Conservation (phyloP, 1,140 invertebrate genomes). For the Arion vulgaris region DNA sequence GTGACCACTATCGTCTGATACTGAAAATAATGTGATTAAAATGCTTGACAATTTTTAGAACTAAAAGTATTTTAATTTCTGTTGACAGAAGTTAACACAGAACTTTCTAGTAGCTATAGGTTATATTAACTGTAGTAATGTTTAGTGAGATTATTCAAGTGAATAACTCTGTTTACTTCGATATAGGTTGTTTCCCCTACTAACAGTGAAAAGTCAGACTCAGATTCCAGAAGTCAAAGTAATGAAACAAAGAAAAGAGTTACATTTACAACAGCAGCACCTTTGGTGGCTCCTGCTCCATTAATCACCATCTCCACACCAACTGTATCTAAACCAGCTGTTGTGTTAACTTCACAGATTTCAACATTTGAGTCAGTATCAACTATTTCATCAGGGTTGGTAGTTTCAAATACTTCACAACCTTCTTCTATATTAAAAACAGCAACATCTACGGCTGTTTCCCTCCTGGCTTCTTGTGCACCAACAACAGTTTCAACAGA, state of each 20-base stretch:
- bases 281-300: neutral
- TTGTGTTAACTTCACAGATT: neutral
- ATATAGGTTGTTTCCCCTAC: conserved; percentile 31
- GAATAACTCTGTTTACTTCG: neutral
- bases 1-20: too few relatives aligned
- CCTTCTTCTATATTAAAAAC: conserved; percentile 11
- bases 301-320: neutral
- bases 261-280: conserved; percentile 23
- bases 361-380: neutral
- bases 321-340: neutral
- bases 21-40: too few relatives aligned
- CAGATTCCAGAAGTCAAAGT: neutral
- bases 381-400: neutral
- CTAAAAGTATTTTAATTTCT: neutral
- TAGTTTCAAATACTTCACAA: neutral
- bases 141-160: neutral
- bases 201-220: conserved; percentile 37
- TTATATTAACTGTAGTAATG: neutral
- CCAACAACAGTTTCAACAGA: neutral
- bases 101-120: neutral
- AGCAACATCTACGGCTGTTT: neutral
- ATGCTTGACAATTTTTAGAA: too few relatives aligned
- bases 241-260: conserved; percentile 32
- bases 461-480: neutral
- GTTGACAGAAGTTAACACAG: neutral